These are phyloP conservation scores for Auanema sp. DNA, from an alignment of 2,888 invertebrate genomes.

Conservation along the genomic window DNA sequence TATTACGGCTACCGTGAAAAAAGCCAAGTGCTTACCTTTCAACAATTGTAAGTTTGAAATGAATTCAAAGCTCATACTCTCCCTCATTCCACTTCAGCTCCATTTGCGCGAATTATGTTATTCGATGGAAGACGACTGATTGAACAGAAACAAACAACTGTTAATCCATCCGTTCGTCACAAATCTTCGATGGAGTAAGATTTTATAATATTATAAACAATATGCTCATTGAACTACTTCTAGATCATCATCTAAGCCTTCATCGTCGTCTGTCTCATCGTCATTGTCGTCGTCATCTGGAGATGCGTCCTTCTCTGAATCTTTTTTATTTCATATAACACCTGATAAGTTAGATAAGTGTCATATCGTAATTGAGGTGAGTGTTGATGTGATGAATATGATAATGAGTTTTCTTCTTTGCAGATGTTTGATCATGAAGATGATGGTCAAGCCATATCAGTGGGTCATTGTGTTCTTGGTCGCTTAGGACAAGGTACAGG, in stretches of 20 bases:
- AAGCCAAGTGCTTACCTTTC: slow-evolving; percentile 46
- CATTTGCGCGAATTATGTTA: slow-evolving; percentile 54
- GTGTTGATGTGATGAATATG: not conserved
- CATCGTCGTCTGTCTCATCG: slow-evolving; percentile 44
- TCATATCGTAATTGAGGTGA: slow-evolving; percentile 57
- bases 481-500: slow-evolving; percentile 46
- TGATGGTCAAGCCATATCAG: slow-evolving; percentile 30
- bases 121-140: slow-evolving; percentile 56
- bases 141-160: slow-evolving; percentile 58
- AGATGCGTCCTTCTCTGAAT: slow-evolving; percentile 52
- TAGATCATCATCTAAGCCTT: slow-evolving; percentile 41
- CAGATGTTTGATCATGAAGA: slow-evolving; percentile 48
- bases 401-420: slow-evolving; percentile 6
- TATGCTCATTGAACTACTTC: slow-evolving; percentile 6
- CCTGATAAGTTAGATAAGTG: slow-evolving; percentile 44
- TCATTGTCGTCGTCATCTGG: slow-evolving; percentile 36
- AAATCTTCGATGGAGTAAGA: slow-evolving; percentile 42
- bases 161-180: slow-evolving; percentile 42
- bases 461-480: slow-evolving; percentile 60
- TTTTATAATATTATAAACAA: not conserved
- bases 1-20: slow-evolving; percentile 61
- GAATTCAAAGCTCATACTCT: not conserved
- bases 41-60: slow-evolving; percentile 39
- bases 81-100: slow-evolving; percentile 32
- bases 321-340: slow-evolving; percentile 53